Percentiles rank a stretch among this genome's conserved stretches.
Conservation (phyloP, 1,140 invertebrate species). For the Bombus soroeensis region DNA sequence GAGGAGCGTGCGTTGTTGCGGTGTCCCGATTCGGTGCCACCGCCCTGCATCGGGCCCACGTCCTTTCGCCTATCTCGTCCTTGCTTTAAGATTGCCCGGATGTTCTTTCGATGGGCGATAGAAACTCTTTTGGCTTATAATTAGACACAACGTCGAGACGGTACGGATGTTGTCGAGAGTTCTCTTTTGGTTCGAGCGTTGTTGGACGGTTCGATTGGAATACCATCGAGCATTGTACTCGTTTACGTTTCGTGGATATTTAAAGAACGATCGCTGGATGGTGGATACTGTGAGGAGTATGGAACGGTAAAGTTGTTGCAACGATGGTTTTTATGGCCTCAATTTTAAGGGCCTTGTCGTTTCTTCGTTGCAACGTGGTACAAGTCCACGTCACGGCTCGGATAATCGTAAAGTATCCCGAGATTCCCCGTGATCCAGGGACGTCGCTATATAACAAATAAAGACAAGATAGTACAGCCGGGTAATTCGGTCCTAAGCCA, state of each 20-base stretch:
- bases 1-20: slow-evolving; percentile 53
- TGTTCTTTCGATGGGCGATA: neutral
- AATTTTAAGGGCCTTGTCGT: neutral
- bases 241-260: neutral
- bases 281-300: neutral
- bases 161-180: neutral
- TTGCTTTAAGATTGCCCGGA: neutral
- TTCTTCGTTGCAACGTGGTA: slow-evolving; percentile 8
- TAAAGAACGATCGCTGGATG: neutral
- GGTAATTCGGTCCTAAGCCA: slow-evolving; percentile 35
- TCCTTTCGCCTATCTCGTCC: slow-evolving; percentile 20
- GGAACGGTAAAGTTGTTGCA: neutral
- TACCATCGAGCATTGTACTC: neutral
- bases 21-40: slow-evolving; percentile 38
- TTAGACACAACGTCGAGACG: neutral
- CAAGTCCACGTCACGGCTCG: slow-evolving; percentile 38
- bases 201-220: neutral
- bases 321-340: slow-evolving; percentile 11
- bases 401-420: slow-evolving; percentile 58
- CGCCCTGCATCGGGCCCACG: slow-evolving; percentile 36
- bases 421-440: slow-evolving; percentile 59
- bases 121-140: neutral
- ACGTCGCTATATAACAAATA: slow-evolving; percentile 49
- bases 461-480: slow-evolving; percentile 14
- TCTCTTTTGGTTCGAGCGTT: neutral